Evolutionary conservation across 1,140 invertebrate genomes (phyloP).

Genomic region (Periplaneta americana): DNA sequence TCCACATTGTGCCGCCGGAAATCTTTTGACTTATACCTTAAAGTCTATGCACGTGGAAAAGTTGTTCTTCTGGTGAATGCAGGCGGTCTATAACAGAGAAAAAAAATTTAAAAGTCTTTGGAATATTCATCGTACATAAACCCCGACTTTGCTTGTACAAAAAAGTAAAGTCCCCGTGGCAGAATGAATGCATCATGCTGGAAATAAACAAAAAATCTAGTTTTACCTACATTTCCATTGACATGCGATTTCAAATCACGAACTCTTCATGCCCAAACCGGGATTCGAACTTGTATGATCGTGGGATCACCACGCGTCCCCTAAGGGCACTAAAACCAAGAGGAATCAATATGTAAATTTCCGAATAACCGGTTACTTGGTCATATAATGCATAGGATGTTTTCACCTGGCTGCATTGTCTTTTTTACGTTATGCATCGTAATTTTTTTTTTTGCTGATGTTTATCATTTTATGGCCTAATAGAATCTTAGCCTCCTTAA

Average conservation of each 20-base stretch:
- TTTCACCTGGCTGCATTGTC: background rate
- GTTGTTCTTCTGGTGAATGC: too few relatives aligned
- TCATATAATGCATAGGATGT: background rate
- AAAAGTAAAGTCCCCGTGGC: too few relatives aligned
- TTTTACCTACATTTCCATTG: background rate
- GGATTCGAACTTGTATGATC: background rate
- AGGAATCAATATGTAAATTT: background rate
- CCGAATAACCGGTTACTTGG: background rate
- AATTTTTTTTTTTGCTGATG: background rate
- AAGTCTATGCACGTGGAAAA: too few relatives aligned
- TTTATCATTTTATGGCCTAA: background rate
- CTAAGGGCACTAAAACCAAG: too few relatives aligned
- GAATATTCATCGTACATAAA: too few relatives aligned
- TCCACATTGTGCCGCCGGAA: too few relatives aligned
- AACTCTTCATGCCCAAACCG: background rate
- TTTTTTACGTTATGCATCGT: background rate
- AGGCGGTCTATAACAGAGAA: too few relatives aligned
- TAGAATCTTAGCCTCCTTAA: background rate
- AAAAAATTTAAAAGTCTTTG: too few relatives aligned
- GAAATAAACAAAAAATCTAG: background rate
- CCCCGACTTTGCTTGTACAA: too few relatives aligned
- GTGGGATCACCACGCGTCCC: background rate
- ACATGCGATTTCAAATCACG: background rate
- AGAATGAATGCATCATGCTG: background rate
- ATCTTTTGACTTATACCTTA: too few relatives aligned